A percentile compares a stretch with the other conserved stretches of the same genome.
Conservation (phyloP, 1,140 invertebrate genomes). For the Lineus longissimus region DNA sequence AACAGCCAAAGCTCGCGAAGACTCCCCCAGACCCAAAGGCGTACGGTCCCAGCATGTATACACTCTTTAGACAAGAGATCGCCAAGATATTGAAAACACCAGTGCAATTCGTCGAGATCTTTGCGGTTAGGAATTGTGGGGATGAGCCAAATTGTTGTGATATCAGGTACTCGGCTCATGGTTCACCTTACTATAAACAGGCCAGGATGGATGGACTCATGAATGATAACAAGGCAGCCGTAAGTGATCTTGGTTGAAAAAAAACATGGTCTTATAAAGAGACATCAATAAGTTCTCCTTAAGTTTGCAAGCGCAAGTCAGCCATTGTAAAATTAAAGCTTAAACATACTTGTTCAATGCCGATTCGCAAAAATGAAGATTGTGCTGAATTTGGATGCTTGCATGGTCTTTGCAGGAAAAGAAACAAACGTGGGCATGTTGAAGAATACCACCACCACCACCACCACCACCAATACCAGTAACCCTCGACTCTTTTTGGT, state of each 20-base stretch:
- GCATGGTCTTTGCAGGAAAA: too few relatives aligned
- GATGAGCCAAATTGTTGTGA: constrained; percentile 57
- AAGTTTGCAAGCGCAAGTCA: too few relatives aligned
- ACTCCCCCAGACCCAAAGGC: constrained; percentile 52
- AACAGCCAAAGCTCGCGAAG: neutral
- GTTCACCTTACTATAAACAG: constrained; percentile 92
- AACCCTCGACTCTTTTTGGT: too few relatives aligned
- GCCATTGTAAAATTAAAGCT: too few relatives aligned
- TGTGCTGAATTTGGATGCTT: too few relatives aligned
- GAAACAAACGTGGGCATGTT: too few relatives aligned
- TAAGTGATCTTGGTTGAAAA: constrained; percentile 45
- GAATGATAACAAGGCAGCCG: constrained; percentile 83
- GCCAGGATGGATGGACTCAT: constrained; percentile 90
- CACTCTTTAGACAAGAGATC: constrained; percentile 81
- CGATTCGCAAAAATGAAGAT: too few relatives aligned
- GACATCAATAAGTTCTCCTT: too few relatives aligned
- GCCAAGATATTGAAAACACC: constrained; percentile 74
- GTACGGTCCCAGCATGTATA: constrained; percentile 88
- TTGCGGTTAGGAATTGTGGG: constrained; percentile 66
- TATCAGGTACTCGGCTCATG: constrained; percentile 89
- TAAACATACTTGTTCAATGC: too few relatives aligned
- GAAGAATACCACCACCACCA: too few relatives aligned
- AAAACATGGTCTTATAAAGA: too few relatives aligned
- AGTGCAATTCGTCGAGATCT: constrained; percentile 88
- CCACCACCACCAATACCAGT: too few relatives aligned